Base-by-base conservation (phyloP, 2,113 vertebrate genomes). In the Anarrhichthys ocellatus region DNA sequence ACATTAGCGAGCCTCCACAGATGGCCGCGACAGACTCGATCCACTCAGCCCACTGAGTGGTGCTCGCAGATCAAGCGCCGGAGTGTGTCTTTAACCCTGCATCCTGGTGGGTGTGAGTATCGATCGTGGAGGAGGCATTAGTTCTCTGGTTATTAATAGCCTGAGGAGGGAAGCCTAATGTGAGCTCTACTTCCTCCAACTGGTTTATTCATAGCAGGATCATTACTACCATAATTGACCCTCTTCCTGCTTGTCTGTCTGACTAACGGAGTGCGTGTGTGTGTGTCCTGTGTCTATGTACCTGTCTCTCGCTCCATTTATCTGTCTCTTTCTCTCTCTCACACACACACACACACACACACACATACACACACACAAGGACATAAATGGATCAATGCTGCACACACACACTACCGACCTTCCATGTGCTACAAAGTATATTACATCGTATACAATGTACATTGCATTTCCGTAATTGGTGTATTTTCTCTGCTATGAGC, bases 191-290 rank as follows among this genome's bases (percentile, higher is more conserved):
- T 92, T 93, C 90, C 90, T 92, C 83, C 68, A 86, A 84, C 84
- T 88, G 89, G 87, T 92, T 92, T 92, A 93, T 93, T 93, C 90
- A 92, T 91, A 91, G 90, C 78, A 63, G 78, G 85, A 92, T 92
- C 90, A 93, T 93, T 93, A 92, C 83, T 59, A 64, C 27, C 73
- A 89, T 91, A 81, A 89, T 80, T 88, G 86, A 92, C 86, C 89
- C 73, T 32, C 85, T 85, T 86, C 87, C 78, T 88, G 86, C 66
- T 76, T 56, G 38, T 93, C 87, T 83, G 80, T 78, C 42, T 82
- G 59, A 83, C n/a, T 78, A 81, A 72, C 54, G 40, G 52, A 67
- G 78, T 27, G 17, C 3, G 42, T 48, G 40, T 38, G 65, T 20
- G 15, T 67, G 40, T 69, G n/a, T 67, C 38, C 5, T 78, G 38